Conservation (phyloP, 2,888 invertebrate species). For the Epirrhoe tristata region DNA sequence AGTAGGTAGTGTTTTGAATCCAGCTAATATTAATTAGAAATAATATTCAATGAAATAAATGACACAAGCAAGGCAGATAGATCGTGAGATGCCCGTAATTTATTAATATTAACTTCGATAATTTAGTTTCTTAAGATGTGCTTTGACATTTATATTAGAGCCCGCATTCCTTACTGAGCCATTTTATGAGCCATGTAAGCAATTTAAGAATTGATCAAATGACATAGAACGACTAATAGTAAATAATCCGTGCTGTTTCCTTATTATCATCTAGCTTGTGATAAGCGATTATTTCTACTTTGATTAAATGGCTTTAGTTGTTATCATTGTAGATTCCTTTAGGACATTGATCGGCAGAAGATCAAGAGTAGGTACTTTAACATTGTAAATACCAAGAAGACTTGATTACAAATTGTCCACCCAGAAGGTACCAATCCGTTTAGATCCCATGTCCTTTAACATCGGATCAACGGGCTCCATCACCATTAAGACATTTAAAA, state of each 20-base stretch:
- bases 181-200: slow-evolving; percentile 5
- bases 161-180: slow-evolving; percentile 24
- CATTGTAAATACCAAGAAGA: not conserved
- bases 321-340: not conserved
- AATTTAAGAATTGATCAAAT: slow-evolving; percentile 19
- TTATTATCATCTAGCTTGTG: not conserved
- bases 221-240: slow-evolving; percentile 10
- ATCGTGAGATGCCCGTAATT: not conserved
- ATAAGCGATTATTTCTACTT: not conserved
- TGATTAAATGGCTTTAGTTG: not conserved
- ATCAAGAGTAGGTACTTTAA: not conserved
- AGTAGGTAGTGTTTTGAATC: slow-evolving; percentile 28
- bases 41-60: slow-evolving; percentile 1
- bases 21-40: too few relatives aligned
- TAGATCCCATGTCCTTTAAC: slow-evolving; percentile 32
- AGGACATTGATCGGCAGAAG: too few relatives aligned
- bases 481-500: slow-evolving; percentile 44
- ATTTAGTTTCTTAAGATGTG: slow-evolving; percentile 20
- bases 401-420: not conserved
- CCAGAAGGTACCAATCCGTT: not conserved
- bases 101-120: slow-evolving; percentile 22
- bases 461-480: slow-evolving; percentile 36
- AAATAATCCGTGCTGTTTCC: slow-evolving; percentile 4
- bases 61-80: not conserved
- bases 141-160: slow-evolving; percentile 35